Conservation (phyloP, 2,888 invertebrate genomes). For the Blastobasis adustella region DNA sequence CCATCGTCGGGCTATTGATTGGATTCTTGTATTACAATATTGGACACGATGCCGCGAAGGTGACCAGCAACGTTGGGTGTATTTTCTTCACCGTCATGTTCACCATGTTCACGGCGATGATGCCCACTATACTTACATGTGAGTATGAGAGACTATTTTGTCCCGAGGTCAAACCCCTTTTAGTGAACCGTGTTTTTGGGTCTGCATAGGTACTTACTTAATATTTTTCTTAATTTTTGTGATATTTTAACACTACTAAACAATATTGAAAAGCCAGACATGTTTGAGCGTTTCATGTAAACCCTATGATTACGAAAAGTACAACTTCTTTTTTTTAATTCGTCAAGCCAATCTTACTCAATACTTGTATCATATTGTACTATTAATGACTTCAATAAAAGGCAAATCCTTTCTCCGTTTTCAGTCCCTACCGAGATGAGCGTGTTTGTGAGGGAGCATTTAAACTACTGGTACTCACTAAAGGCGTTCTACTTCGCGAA, state of each 20-base stretch:
- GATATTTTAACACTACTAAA: too few relatives aligned
- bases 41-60: conserved; percentile 94
- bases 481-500: conserved; percentile 98
- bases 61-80: conserved; percentile 95
- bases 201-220: too few relatives aligned
- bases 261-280: too few relatives aligned
- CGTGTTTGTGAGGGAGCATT: conserved; percentile 94
- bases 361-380: too few relatives aligned
- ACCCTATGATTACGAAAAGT: too few relatives aligned
- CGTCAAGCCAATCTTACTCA: too few relatives aligned
- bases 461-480: conserved; percentile 97
- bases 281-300: too few relatives aligned
- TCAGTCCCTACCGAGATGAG: conserved; percentile 97
- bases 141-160: conserved; percentile 71
- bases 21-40: conserved; percentile 95
- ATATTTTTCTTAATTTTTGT: too few relatives aligned
- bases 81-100: conserved; percentile 97
- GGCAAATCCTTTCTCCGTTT: conserved; percentile 29
- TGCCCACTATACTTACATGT: conserved; percentile 99
- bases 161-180: background rate
- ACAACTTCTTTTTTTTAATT: too few relatives aligned
- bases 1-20: conserved; percentile 92
- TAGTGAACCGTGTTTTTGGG: too few relatives aligned
- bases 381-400: too few relatives aligned
- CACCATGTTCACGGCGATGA: conserved; percentile 98